A percentile compares a stretch with the other conserved stretches of the same genome.
These are phyloP conservation scores for Haliaeetus albicilla DNA, from an alignment of 2,797 vertebrate species.

Conservation along the genomic window DNA sequence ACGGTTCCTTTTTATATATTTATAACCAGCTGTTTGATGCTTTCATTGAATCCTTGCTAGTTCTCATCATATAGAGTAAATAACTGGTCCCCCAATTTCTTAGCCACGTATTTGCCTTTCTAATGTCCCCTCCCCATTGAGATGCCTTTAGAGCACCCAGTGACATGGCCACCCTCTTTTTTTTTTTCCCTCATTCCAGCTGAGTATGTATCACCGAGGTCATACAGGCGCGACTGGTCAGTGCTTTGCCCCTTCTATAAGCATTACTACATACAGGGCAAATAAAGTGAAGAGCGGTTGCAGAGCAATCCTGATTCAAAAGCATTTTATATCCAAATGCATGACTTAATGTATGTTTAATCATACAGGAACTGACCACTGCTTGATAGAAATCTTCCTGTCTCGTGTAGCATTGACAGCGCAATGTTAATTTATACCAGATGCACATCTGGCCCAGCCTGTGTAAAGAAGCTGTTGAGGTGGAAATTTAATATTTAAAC, in stretches of 20 bases:
- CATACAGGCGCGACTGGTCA: neutral
- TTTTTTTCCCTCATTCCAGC: neutral
- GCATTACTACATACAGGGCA: neutral
- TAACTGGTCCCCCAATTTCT: neutral
- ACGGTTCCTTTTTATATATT: neutral
- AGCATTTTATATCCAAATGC: neutral
- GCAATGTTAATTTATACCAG: slow-evolving; percentile 36
- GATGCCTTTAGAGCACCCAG: neutral
- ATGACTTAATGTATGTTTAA: neutral
- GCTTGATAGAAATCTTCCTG: slow-evolving; percentile 50
- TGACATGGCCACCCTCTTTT: neutral
- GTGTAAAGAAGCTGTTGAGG: neutral
- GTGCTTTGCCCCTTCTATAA: neutral
- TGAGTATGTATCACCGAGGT: neutral
- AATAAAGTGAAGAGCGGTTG: neutral
- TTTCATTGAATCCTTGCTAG: neutral
- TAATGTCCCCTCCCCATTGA: neutral
- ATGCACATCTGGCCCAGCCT: neutral
- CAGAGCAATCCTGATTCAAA: neutral
- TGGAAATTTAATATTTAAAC: slow-evolving; percentile 36
- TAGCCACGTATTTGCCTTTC: neutral
- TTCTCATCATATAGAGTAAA: neutral
- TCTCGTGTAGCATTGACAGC: neutral
- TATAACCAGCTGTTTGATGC: neutral
- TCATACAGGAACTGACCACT: neutral